Evolutionary conservation across 1,140 invertebrate species (phyloP).

Genomic region (Ridgeia piscesae): DNA sequence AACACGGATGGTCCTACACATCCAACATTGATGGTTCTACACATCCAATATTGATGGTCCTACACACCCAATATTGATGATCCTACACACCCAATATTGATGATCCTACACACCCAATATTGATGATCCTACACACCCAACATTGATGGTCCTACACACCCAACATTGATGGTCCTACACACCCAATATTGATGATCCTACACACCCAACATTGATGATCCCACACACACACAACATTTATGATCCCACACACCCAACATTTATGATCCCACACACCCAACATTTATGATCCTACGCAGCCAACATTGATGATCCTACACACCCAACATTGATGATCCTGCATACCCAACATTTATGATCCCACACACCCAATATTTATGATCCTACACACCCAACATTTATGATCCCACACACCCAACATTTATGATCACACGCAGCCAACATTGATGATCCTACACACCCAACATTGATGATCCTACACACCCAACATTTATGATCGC

Average conservation of each 20-base stretch:
- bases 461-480: background rate
- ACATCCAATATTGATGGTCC: background rate
- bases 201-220: background rate
- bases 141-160: background rate
- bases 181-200: background rate
- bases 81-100: no score
- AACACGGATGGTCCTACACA: background rate
- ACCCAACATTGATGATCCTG: background rate
- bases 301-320: background rate
- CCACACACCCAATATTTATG: no score
- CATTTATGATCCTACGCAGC: background rate
- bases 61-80: background rate
- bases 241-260: background rate
- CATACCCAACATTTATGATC: background rate
- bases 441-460: background rate
- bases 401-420: background rate
- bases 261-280: background rate
- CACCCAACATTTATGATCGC: background rate
- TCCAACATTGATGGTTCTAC: background rate
- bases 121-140: background rate
- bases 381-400: background rate
- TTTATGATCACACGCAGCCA: background rate
- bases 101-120: background rate
- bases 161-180: background rate
- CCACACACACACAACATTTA: no score